phyloP scores from a whole-genome alignment of 2,113 vertebrate genomes.

The Stigmatopora argus region DNA sequence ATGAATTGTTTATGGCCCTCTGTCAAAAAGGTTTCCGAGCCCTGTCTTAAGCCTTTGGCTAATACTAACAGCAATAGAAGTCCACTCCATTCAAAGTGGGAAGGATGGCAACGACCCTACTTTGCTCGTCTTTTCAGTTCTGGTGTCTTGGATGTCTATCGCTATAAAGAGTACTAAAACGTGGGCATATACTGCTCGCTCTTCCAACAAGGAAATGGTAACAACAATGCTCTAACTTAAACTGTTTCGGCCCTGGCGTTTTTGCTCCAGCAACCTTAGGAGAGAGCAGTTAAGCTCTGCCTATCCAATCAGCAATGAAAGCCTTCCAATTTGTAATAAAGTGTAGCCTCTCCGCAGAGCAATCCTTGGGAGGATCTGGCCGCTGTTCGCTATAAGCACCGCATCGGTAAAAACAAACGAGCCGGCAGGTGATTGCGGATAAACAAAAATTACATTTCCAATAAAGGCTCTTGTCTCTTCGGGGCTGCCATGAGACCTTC shows the following conservation, averaged over 20 bases:
- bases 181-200: too few relatives aligned
- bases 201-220: neutral
- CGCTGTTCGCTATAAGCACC: constrained; percentile 51
- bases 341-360: constrained; percentile 61
- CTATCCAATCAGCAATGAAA: constrained; percentile 70
- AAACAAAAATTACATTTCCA: constrained; percentile 80
- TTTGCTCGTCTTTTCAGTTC: too few relatives aligned
- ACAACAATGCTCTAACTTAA: neutral
- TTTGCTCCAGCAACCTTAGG: neutral
- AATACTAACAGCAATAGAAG: too few relatives aligned
- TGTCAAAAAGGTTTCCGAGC: too few relatives aligned
- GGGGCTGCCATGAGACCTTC: constrained; percentile 14
- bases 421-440: constrained; percentile 72
- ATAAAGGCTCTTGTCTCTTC: constrained; percentile 70
- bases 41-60: too few relatives aligned
- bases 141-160: too few relatives aligned
- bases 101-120: too few relatives aligned
- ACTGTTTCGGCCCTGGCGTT: neutral
- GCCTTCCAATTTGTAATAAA: constrained; percentile 73
- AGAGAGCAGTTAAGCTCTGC: constrained; percentile 26
- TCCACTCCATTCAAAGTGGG: too few relatives aligned
- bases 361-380: constrained; percentile 56
- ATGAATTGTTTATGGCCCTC: too few relatives aligned
- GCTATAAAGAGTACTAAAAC: too few relatives aligned
- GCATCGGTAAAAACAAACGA: constrained; percentile 70